These are phyloP conservation scores for Drosophila mercatorum DNA, from an alignment of 2,888 invertebrate genomes.

Conservation along the genomic window DNA sequence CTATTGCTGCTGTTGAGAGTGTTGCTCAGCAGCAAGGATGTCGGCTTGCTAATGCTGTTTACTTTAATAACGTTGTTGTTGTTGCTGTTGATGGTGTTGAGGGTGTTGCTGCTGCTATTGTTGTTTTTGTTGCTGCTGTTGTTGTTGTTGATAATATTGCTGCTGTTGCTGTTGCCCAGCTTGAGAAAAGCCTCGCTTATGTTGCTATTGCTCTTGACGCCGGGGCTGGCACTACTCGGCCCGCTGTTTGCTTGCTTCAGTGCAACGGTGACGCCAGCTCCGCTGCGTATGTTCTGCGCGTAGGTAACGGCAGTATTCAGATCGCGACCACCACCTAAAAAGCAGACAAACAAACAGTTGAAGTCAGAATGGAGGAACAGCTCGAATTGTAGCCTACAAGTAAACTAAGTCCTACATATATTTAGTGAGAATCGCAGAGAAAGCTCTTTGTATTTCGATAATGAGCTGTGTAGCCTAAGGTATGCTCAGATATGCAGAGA, in stretches of 20 bases:
- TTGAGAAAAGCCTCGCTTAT: constrained; percentile 27
- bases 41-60: constrained; percentile 35
- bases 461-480: too few relatives aligned
- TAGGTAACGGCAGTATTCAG: constrained; percentile 91
- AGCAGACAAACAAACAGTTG: too few relatives aligned
- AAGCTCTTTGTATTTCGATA: background rate
- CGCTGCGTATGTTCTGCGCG: constrained; percentile 85
- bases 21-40: constrained; percentile 38
- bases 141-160: constrained; percentile 66
- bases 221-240: constrained; percentile 13
- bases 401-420: too few relatives aligned
- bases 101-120: background rate
- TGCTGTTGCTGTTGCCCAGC: constrained; percentile 25
- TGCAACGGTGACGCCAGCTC: constrained; percentile 60
- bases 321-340: constrained; percentile 92
- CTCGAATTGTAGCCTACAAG: too few relatives aligned
- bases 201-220: constrained; percentile 50
- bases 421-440: constrained; percentile 2
- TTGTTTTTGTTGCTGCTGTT: constrained; percentile 50
- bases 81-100: constrained; percentile 15
- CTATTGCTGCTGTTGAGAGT: constrained; percentile 72
- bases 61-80: constrained; percentile 46
- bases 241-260: constrained; percentile 30
- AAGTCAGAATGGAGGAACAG: too few relatives aligned
- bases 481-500: too few relatives aligned